phyloP scores from a whole-genome alignment of 2,797 vertebrate species.

The Enteromius thamalakanensis region DNA sequence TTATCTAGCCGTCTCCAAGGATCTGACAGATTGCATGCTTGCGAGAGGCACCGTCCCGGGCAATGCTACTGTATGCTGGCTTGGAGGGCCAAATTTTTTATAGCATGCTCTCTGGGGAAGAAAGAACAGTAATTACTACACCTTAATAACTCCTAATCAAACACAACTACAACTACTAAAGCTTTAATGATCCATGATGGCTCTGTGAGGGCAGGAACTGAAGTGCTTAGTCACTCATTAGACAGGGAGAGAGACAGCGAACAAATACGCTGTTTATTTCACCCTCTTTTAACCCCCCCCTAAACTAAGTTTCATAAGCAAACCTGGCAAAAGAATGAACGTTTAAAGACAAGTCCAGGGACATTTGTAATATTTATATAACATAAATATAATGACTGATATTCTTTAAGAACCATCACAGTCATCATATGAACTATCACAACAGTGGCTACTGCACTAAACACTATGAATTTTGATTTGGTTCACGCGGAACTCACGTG shows the following conservation, averaged over 20 bases:
- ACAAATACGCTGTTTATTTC: constrained; percentile 12
- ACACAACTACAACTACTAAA: constrained; percentile 53
- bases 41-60: background rate
- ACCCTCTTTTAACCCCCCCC: background rate
- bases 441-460: background rate
- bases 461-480: background rate
- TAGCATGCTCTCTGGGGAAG: constrained; percentile 36
- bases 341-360: background rate
- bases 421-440: background rate
- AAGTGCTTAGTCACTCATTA: constrained; percentile 52
- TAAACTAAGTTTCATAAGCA: background rate
- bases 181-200: constrained; percentile 48
- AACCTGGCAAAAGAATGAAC: constrained; percentile 6
- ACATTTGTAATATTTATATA: background rate
- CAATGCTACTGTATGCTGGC: constrained; percentile 25
- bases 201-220: constrained; percentile 35
- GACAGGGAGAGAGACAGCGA: constrained; percentile 3
- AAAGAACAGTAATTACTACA: constrained; percentile 54
- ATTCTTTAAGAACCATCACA: background rate
- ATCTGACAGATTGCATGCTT: constrained; percentile 14
- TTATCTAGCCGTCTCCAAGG: background rate
- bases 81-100: constrained; percentile 34
- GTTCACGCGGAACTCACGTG: background rate
- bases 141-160: constrained; percentile 57
- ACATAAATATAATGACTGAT: background rate